Base-by-base conservation (phyloP, 2,797 vertebrate species). In the Rhincodon typus region DNA sequence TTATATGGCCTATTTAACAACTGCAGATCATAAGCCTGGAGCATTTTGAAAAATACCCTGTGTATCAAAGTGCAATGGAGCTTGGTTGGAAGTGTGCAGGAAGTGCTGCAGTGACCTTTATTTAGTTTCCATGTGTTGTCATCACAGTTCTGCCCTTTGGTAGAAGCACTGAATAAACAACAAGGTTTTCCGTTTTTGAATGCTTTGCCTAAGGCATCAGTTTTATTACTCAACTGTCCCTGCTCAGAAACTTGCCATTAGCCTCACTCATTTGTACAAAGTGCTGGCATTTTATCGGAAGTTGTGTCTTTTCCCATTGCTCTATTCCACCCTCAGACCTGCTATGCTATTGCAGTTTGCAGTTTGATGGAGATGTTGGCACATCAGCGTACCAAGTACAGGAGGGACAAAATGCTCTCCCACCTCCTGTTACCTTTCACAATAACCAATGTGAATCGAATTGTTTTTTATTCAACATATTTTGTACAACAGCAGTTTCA, bases 91-190 rank as follows among this genome's bases (percentile, higher is more conserved):
- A 67, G 38, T 46, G 27, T 95, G 70, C 70, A 72, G 94, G 34
- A 77, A 34, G 70, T 67, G 53, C 94, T 34, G 46, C 25, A 8
- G 27, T 19, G 34, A 77, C 94, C 4, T 77, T 27, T 53, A 15
- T 72, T 95, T 77, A 27, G 50, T 77, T 93, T 77, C 94, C 70
- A 74, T 53, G 42, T 74, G 46, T 50, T 74, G 94, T 95, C 67
- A 72, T 94, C 38, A 94, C 23, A 46, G 23, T 94, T 72, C 93
- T 95, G 46, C 38, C 94, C 94, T 77, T 95, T 95, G 19, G 15
- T 21, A 50, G 38, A 27, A 17, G 42, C 17, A n/a, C 4, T 34
- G 70, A 77, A 53, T 95, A 95, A 95, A 95, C 94, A 95, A 74
- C 34, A 34, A 34, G 27, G 46, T 50, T 77, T 77, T 95, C 27